These are phyloP conservation scores for Margarornis squamiger DNA, from an alignment of 2,797 vertebrate genomes.

Conservation along the genomic window DNA sequence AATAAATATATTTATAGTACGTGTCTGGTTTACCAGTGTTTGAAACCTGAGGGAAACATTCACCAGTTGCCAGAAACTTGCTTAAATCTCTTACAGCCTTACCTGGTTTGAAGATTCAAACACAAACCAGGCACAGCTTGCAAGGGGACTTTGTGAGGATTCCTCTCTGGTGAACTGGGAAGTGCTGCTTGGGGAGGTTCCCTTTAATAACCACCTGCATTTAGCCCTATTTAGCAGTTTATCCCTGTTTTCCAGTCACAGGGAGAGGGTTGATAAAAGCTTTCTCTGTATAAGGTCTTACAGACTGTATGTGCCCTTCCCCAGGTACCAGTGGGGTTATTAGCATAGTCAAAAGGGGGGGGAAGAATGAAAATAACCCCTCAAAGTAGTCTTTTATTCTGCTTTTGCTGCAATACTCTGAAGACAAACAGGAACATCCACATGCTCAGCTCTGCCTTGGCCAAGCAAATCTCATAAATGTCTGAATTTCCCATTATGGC, in stretches of 20 bases:
- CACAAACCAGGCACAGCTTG: neutral
- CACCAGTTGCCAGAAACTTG: neutral
- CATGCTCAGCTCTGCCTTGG: neutral
- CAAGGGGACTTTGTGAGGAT: neutral
- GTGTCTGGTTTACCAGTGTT: neutral
- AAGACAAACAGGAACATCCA: neutral
- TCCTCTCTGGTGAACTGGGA: neutral
- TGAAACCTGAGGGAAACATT: neutral
- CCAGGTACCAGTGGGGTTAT: neutral
- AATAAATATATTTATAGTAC: neutral
- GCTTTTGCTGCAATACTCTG: neutral
- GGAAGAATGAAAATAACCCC: rapidly evolving
- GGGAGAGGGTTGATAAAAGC: neutral
- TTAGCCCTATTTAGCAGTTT: neutral
- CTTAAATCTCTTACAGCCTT: neutral
- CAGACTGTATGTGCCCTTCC: no score
- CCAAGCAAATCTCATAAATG: slow-evolving; percentile 44
- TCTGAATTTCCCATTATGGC: slow-evolving; percentile 34
- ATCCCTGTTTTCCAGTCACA: neutral
- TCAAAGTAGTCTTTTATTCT: neutral
- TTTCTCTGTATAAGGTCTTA: neutral
- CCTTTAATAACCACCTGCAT: neutral
- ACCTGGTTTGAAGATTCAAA: neutral
- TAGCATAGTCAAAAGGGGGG: rapidly evolving
- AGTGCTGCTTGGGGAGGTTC: neutral